Conservation (phyloP, 2,113 vertebrate species). For the Ceyx melanurus region DNA sequence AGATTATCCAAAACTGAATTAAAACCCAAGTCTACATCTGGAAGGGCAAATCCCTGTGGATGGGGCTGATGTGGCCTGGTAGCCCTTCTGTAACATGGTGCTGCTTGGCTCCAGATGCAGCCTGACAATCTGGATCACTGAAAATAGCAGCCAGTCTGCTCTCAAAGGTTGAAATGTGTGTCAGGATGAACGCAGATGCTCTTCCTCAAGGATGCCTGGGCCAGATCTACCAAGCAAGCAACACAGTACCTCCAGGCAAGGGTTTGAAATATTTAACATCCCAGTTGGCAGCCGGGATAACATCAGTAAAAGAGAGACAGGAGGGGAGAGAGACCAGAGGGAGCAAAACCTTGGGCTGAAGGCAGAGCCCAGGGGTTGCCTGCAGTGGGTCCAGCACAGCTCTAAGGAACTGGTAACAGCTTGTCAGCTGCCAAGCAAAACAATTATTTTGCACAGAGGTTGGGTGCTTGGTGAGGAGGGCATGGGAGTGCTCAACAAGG, state of each 20-base stretch:
- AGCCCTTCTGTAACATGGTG: background rate
- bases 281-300: background rate
- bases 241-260: background rate
- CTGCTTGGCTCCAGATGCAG: background rate
- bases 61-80: background rate
- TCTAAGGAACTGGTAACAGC: background rate
- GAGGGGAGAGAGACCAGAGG: background rate
- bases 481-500: background rate
- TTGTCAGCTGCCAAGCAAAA: background rate
- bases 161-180: background rate
- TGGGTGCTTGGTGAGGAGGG: background rate
- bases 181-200: background rate
- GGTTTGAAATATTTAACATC: background rate
- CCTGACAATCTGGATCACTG: background rate
- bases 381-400: background rate
- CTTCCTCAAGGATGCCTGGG: background rate
- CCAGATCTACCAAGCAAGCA: background rate
- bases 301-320: background rate
- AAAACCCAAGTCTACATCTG: background rate
- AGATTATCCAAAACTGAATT: background rate
- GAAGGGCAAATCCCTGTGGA: background rate
- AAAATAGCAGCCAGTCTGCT: conserved; percentile 4
- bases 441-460: background rate
- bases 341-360: background rate
- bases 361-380: background rate